Evolutionary conservation across 2,113 vertebrate species (phyloP), one percentile per base, ranked within the genome.

Genomic region (Salvator merianae): DNA sequence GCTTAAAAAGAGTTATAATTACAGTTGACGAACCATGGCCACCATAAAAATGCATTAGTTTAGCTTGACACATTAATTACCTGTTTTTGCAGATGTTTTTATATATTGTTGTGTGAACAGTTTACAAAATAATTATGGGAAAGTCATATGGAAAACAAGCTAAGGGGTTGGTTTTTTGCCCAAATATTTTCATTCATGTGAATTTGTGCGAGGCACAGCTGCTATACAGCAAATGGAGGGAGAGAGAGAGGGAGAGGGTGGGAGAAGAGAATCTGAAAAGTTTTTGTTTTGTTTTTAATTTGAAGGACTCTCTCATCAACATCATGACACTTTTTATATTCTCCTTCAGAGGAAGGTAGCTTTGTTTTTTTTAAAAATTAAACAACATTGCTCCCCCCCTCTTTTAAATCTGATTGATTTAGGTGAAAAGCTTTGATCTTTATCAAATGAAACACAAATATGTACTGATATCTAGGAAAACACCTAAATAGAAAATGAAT

Each of bases 61-160:
- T 97, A 96, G 96, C 96, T 97, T 97, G 97, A 97, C 97, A 97
- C 96, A 96, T 97, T 98, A 98, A 98, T 98, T 98, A 98, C 97
- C 96, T 98, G 97, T 97, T 98, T 98, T 97, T 98, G 97, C 97
- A 98, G 97, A 98, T 98, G 97, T 97, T 98, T 97, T 97, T 96
- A 96, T 96, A 96, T 97, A 97, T 98, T 98, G 97, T 98, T 98
- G 96, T 98, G 96, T 94, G 97, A 97, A 96, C 97, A 97, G 97
- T 97, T 98, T 97, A 96, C 97, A 95, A 96, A 97, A 97, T 97
- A 98, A 97, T 97, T 97, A 96, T 95, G 95, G 97, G 96, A 98
- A 97, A 97, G 96, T 97, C 96, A 96, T 96, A 97, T 96, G 97
- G 96, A 97, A 97, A 97, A 98, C 97, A 97, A 97, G 97, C 96